phyloP scores from a whole-genome alignment of 2,797 vertebrate genomes.

The Gallinago stenura region DNA sequence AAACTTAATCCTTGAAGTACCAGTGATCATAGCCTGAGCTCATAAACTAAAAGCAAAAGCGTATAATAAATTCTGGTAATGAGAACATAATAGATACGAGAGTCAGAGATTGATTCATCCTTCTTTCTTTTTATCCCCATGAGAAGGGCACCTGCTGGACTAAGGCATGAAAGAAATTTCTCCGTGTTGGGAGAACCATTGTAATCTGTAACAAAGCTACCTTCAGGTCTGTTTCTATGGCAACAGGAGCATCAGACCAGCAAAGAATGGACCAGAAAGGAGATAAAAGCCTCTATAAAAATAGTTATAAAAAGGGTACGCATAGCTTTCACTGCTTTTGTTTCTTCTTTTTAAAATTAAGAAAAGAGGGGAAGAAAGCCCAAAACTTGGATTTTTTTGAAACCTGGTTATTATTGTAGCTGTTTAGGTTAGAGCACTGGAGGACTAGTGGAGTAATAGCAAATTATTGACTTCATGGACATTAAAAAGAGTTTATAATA shows the following conservation, averaged over 20 bases:
- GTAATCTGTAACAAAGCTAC: slow-evolving; percentile 70
- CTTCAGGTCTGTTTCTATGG: slow-evolving; percentile 76
- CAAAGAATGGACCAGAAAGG: slow-evolving; percentile 61
- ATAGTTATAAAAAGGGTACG: slow-evolving; percentile 28
- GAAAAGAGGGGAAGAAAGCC: background rate
- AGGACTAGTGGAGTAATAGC: background rate
- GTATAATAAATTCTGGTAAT: background rate
- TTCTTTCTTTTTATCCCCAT: background rate
- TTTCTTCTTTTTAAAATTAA: background rate
- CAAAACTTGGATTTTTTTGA: background rate
- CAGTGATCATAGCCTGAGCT: background rate
- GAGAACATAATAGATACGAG: background rate
- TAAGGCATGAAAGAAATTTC: slow-evolving; percentile 27
- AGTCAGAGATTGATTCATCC: background rate
- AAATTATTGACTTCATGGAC: background rate
- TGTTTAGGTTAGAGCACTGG: background rate
- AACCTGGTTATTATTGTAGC: background rate
- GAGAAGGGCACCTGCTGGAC: slow-evolving; percentile 32
- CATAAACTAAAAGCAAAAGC: background rate
- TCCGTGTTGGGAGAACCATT: slow-evolving; percentile 67
- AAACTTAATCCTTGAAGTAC: background rate
- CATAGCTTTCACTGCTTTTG: slow-evolving; percentile 18
- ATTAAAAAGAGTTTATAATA: background rate
- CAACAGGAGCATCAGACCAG: slow-evolving; percentile 77
- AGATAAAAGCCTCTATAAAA: slow-evolving; percentile 69